Percentiles rank a stretch among this genome's conserved stretches.
Conservation (phyloP, 2,113 vertebrate species). For the Sclerurus mexicanus region DNA sequence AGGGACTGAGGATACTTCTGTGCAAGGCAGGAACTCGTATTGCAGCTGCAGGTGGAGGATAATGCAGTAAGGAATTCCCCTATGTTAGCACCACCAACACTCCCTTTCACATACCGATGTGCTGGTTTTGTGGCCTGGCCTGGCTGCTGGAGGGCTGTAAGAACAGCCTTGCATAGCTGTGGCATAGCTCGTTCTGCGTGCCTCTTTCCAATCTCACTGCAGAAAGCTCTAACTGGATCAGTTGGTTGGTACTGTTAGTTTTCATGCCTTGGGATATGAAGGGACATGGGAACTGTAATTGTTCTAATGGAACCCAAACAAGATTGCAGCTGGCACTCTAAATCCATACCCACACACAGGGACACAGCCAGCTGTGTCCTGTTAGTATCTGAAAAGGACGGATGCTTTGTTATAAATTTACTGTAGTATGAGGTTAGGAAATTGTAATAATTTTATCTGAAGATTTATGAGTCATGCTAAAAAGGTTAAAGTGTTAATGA, state of each 20-base stretch:
- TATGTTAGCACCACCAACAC: accelerated
- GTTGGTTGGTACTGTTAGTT: not conserved
- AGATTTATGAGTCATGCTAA: not conserved
- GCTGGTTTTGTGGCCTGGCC: not conserved
- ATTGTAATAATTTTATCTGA: not conserved
- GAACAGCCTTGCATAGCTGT: not conserved
- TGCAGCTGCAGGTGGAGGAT: not conserved
- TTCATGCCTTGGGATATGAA: not conserved
- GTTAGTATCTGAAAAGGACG: not conserved
- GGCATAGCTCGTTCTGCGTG: not conserved
- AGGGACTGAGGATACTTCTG: not conserved
- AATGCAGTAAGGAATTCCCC: not conserved
- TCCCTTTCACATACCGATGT: not conserved
- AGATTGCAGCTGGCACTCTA: accelerated
- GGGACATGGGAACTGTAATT: not conserved
- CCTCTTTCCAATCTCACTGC: not conserved
- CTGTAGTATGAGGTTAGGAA: not conserved
- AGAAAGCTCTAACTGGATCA: not conserved
- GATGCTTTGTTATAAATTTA: not conserved
- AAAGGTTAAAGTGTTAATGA: conserved; percentile 9
- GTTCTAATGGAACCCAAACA: not conserved
- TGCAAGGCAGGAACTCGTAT: not conserved
- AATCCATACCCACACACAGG: not conserved
- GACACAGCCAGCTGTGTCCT: not conserved
- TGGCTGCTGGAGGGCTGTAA: not conserved